phyloP scores from a whole-genome alignment of 2,797 vertebrate genomes.

The Enteromius trimaculatus region DNA sequence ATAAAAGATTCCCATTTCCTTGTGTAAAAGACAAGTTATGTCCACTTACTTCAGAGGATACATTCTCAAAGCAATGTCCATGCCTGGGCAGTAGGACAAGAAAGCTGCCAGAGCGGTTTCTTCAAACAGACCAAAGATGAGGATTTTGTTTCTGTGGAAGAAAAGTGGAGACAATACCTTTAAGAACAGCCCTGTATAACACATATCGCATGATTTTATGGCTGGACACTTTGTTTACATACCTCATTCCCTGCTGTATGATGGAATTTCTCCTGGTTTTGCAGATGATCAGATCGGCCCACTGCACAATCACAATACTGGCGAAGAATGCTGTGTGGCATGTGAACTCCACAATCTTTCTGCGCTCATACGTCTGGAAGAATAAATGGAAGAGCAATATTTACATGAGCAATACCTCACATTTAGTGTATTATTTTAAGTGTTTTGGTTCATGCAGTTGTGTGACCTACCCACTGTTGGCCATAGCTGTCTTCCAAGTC shows the following conservation, averaged over 20 bases:
- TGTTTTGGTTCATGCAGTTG: not conserved
- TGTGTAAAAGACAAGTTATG: not conserved
- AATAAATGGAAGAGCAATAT: not conserved
- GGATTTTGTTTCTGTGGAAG: slow-evolving; percentile 90
- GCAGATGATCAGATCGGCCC: slow-evolving; percentile 97
- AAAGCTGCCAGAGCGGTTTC: slow-evolving; percentile 95
- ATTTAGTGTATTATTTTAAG: not conserved
- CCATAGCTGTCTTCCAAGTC: slow-evolving; percentile 97
- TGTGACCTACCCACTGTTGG: slow-evolving; percentile 93
- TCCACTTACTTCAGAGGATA: slow-evolving; percentile 92
- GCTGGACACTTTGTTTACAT: slow-evolving; percentile 59
- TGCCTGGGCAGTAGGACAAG: slow-evolving; percentile 94
- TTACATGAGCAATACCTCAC: not conserved
- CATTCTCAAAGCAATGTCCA: slow-evolving; percentile 95
- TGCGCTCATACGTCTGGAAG: slow-evolving; percentile 89
- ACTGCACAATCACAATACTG: slow-evolving; percentile 96
- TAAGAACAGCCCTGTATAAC: not conserved
- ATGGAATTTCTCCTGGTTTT: slow-evolving; percentile 97
- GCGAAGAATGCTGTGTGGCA: slow-evolving; percentile 96
- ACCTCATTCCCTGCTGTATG: slow-evolving; percentile 98
- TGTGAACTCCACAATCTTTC: slow-evolving; percentile 96
- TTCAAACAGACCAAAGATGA: slow-evolving; percentile 98
- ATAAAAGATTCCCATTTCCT: not conserved
- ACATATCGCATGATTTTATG: not conserved
- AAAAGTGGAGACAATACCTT: not conserved